Evolutionary conservation across 92 coral and sea anemone genomes (phyloP), one percentile per base, ranked within the genome.

Genomic region (Umimayanthus kanabou): DNA sequence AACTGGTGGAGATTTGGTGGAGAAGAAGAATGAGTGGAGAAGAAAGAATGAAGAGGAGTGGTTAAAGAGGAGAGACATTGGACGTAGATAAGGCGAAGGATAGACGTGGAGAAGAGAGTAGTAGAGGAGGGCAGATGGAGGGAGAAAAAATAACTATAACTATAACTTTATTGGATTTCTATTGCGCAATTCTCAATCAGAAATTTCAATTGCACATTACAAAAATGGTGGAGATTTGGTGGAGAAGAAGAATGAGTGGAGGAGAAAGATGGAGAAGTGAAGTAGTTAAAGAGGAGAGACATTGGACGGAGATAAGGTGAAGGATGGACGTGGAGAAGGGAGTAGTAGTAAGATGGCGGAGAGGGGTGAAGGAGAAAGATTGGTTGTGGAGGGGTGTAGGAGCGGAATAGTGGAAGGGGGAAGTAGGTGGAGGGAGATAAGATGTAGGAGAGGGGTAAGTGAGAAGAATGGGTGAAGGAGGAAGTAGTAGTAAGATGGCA

Each of bases 381-480:
- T 33, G 37, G 37, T 33, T 33, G 37, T 33, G 37, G 37, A 33
- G 37, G 2, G 37, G 37, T 33, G 37, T 33, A 33, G 80, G 49
- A 6, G 23, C 15, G 80, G 80, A 53, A 15, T 47, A 6, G 66
- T 72, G n/a, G 50, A 84, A 77, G 85, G 50, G 70, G 80, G 81
- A 70, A 20, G 75, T 65, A 67, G 79, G 55, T 6, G 80, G 65
- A 20, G 81, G 57, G 14, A 72, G 81, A 55, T 77, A 69, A 66
- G n/a, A 18, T 61, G n/a, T n/a, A 15, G 64, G 11, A 55, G 64
- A 16, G 64, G 20, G 64, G 20, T 15, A 16, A 2, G 20, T 58
- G 45, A 66, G 45, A 66, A 61, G 23, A 9, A 22, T 25, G 22
- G 26, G 69, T 61, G 69, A 26, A 18, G 69, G 22, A 67, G 74